Percentiles rank a stretch among this genome's conserved stretches.
Evolutionary conservation across 1,140 invertebrate genomes (phyloP).

Genomic region (Musca domestica): DNA sequence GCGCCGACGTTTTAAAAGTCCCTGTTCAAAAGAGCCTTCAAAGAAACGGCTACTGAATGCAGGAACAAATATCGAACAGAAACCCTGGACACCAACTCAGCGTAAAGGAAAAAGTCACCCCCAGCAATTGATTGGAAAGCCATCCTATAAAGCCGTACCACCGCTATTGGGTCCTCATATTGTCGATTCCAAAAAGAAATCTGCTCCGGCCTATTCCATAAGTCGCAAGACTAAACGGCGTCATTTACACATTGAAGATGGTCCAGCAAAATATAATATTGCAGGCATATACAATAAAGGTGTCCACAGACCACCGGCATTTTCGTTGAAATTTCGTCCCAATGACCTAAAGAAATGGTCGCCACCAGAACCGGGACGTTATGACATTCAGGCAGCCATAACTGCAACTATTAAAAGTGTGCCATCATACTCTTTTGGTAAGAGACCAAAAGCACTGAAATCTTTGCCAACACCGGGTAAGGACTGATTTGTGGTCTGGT

Average conservation of each 20-base stretch:
- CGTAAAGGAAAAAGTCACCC: neutral
- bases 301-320: neutral
- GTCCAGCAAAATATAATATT: slow-evolving; percentile 5
- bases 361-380: neutral
- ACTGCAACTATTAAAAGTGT: neutral
- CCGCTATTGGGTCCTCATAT: neutral
- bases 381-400: neutral
- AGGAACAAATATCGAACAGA: neutral
- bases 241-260: neutral
- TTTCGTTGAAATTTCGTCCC: neutral
- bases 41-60: neutral
- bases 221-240: neutral
- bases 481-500: too few relatives aligned
- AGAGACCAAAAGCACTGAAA: neutral
- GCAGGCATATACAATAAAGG: neutral
- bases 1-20: neutral
- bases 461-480: slow-evolving; percentile 1
- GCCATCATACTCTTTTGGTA: neutral
- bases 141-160: neutral
- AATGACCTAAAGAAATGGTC: neutral
- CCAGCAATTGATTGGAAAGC: neutral
- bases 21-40: neutral
- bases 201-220: slow-evolving; percentile 1
- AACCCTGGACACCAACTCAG: neutral
- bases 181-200: slow-evolving; percentile 5